Base-by-base conservation (phyloP, 2,797 vertebrate species). In the Gallinago stenura region DNA sequence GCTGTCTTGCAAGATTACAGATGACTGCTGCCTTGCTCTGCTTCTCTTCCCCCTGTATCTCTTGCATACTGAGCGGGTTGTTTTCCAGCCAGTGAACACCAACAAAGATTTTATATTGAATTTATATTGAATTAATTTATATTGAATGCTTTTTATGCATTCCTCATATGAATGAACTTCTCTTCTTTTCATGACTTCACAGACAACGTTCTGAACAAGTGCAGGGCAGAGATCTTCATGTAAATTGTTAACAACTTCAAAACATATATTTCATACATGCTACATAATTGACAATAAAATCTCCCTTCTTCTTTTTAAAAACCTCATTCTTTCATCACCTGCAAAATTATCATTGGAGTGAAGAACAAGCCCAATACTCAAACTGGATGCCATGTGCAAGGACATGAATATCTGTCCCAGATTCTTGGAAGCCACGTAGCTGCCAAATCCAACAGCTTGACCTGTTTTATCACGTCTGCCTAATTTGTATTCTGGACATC, bases 1-100 rank as follows among this genome's bases (percentile, higher is more conserved):
- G 60, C 48, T 81, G 43, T 87, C 50, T 94, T 89, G 90, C 26
- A 56, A 50, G 26, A 86, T 93, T 91, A 91, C 30, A 56, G 56
- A 85, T 50, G 53, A 84, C 46, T 62, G 30, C 60, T 91, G 73
- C 46, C 58, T 94, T 91, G 51, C 18, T 35, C 37, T 45, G 48
- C 37, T 86, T 90, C 20, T 77, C 21, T 73, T 91, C 46, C 64
- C 9, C 43, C 69, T 79, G 0, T 69, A 19, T 50, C 21, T 89
- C 71, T 70, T 85, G 60, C 71, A 96, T 91, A 83, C 18, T 0
- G 3, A 96, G 17, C 21, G 17, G 4, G 16, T 18, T 31, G 30
- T n/a, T 90, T 93, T 31, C 56, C 65, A 56, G 25, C 3, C 48
- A 78, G 28, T 72, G 26, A 71, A 75, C 71, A 53, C 13, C 43